A percentile compares a stretch with the other conserved stretches of the same genome.
Evolutionary conservation across 2,797 vertebrate genomes (phyloP).

Genomic region (Loriculus beryllinus): DNA sequence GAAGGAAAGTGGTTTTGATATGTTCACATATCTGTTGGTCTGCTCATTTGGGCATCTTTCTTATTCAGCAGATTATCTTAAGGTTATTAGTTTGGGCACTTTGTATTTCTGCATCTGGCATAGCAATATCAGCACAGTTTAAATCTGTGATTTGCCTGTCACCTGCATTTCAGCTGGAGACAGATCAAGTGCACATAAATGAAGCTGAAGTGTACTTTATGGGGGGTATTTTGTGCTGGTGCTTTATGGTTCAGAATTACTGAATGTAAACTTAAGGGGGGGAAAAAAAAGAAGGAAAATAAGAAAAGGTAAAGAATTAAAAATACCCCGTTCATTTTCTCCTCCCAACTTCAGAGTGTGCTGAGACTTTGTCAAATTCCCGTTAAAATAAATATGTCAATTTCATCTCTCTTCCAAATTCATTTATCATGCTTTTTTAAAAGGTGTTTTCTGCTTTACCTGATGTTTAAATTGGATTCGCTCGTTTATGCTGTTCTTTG

Average conservation of each 20-base stretch:
- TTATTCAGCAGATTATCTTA: conserved; percentile 73
- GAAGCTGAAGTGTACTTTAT: conserved; percentile 72
- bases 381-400: conserved; percentile 80
- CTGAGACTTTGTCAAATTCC: conserved; percentile 80
- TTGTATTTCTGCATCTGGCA: conserved; percentile 70
- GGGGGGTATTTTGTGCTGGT: conserved; percentile 54
- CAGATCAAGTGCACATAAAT: conserved; percentile 76
- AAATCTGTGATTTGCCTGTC: conserved; percentile 75
- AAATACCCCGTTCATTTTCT: conserved; percentile 17
- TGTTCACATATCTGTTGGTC: conserved; percentile 28
- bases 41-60: conserved; percentile 66
- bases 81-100: conserved; percentile 71
- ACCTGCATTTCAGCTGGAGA: conserved; percentile 71
- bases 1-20: conserved; percentile 64
- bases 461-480: conserved; percentile 94
- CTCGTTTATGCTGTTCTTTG: conserved; percentile 93
- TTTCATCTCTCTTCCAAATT: conserved; percentile 78
- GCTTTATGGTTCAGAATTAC: conserved; percentile 75
- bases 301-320: conserved; percentile 47
- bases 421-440: conserved; percentile 85
- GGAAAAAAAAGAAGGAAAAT: conserved; percentile 57
- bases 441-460: conserved; percentile 86
- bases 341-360: conserved; percentile 67
- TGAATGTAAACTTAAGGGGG: conserved; percentile 66
- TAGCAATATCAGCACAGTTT: conserved; percentile 59